phyloP scores from a whole-genome alignment of 2,797 vertebrate genomes.

The Staurois parvus region DNA sequence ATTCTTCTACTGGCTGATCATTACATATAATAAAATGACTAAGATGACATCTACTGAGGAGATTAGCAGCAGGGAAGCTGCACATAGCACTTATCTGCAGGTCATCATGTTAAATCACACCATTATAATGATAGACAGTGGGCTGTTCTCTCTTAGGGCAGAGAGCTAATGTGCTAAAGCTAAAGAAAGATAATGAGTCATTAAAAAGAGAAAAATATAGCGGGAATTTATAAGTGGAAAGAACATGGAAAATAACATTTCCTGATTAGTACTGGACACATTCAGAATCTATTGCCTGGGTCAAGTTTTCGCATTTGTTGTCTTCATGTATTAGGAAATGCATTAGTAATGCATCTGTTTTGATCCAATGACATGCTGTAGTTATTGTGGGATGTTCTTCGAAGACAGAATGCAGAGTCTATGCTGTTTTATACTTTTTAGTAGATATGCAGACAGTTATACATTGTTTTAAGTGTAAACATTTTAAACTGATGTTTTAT shows the following conservation, averaged over 20 bases:
- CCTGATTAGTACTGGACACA: too few species aligned
- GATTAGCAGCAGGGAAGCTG: background rate
- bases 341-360: too few species aligned
- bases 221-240: background rate
- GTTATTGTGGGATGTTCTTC: too few species aligned
- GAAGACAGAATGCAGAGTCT: too few species aligned
- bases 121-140: slow-evolving; percentile 48
- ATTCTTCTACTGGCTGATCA: background rate
- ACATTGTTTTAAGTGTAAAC: too few species aligned
- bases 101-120: slow-evolving; percentile 24
- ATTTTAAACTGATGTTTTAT: too few species aligned
- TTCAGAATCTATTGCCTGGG: background rate
- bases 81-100: background rate
- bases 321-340: too few species aligned
- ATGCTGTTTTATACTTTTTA: too few species aligned
- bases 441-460: too few species aligned
- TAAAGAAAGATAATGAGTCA: slow-evolving; percentile 16
- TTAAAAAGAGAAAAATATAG: background rate
- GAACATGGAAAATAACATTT: background rate
- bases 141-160: slow-evolving; percentile 3
- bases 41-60: slow-evolving; percentile 3
- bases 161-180: background rate
- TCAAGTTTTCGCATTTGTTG: background rate
- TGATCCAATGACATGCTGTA: too few species aligned
- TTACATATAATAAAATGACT: background rate